Conservation (phyloP, 2,113 vertebrate species). For the Raphicerus campestris region DNA sequence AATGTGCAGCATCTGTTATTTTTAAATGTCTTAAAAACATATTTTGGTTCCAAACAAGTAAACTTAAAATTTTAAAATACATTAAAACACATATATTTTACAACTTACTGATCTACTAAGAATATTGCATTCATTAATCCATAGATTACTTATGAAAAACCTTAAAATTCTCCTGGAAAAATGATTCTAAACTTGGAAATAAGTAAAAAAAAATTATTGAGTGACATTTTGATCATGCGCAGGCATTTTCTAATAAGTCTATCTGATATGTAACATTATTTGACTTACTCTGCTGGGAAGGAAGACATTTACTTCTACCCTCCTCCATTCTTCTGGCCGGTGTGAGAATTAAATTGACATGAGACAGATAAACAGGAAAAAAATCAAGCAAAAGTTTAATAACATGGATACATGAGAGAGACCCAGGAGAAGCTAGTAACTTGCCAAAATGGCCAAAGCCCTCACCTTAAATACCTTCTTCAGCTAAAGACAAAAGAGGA, state of each 20-base stretch:
- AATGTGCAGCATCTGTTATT: neutral
- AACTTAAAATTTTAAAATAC: slow-evolving; percentile 5
- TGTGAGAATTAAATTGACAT: neutral
- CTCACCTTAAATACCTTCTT: neutral
- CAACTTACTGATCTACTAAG: neutral
- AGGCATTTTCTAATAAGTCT: neutral
- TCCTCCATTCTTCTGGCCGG: neutral
- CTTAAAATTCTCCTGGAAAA: neutral
- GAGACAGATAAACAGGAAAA: neutral
- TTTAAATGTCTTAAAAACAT: neutral
- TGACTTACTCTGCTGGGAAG: neutral
- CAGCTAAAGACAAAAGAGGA: neutral
- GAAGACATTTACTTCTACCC: neutral
- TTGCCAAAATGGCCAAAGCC: neutral
- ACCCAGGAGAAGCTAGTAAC: neutral
- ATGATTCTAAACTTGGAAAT: neutral
- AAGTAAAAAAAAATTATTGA: neutral
- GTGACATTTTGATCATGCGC: neutral
- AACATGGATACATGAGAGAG: neutral
- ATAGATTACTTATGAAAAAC: neutral
- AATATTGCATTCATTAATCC: neutral
- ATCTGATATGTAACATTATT: neutral
- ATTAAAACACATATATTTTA: neutral
- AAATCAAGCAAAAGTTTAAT: neutral
- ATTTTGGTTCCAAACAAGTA: neutral